Evolutionary conservation across 2,113 vertebrate species (phyloP), one percentile per base, ranked within the genome.

Genomic region (Columba livia): DNA sequence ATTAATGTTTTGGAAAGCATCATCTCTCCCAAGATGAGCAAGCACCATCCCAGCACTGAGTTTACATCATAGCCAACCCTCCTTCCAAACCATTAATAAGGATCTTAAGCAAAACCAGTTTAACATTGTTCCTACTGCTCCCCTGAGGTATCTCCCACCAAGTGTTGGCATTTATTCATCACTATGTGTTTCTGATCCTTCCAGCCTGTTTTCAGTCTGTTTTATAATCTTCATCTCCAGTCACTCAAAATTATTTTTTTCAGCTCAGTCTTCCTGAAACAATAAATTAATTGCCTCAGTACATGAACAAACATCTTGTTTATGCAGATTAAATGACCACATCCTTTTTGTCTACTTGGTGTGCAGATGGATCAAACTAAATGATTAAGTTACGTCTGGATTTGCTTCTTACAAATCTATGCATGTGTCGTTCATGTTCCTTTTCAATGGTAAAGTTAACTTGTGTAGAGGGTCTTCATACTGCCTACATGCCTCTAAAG

Each of bases 191-290:
- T 86, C 75, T 73, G 42, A 53, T 80, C 56, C 56, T 53, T 83
- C 67, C 34, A 88, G 90, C 34, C 48, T 95, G 7, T 89, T 96
- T 95, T 92, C 84, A 85, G 66, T 89, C 65, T 88, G 48, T 24
- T 91, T 90, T 84, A 78, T 78, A 93, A 85, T 86, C 34, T 62
- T 75, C 75, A 78, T 74, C 79, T 81, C 53, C 36, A 88, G 82
- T 92, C 85, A 94, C 80, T 88, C 62, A 90, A 80, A 94, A 93
- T 93, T 88, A 78, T 57, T 79, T 92, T 47, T 94, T 88, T 93
- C 90, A 91, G 25, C 20, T 82, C 54, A 60, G 25, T 62, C 64
- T 91, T 89, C 6, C 0, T 13, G 23, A 81, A 85, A 88, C 85
- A 90, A 86, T 83, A 34, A 31, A 72, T 44, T 90, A 90, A 84